Evolutionary conservation across 2,888 invertebrate genomes (phyloP).

Genomic region (Phanerotoma sp.): DNA sequence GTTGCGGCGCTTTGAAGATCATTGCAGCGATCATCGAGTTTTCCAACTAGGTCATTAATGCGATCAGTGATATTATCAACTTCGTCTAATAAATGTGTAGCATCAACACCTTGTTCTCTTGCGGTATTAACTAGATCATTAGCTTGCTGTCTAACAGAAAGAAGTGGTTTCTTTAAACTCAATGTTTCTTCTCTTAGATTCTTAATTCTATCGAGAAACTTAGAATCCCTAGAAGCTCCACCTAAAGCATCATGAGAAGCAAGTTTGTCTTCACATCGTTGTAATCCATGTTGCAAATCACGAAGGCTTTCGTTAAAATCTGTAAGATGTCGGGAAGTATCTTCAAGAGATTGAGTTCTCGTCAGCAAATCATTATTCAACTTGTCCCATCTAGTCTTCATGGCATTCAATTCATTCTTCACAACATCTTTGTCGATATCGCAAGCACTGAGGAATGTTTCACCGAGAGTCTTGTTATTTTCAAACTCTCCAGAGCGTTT

Average conservation of each 20-base stretch:
- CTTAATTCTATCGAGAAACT: slow-evolving; percentile 82
- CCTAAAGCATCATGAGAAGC: slow-evolving; percentile 73
- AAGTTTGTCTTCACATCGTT: slow-evolving; percentile 85
- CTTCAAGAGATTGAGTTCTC: slow-evolving; percentile 79
- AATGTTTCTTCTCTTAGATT: slow-evolving; percentile 78
- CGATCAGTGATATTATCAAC: slow-evolving; percentile 76
- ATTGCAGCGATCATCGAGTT: slow-evolving; percentile 76
- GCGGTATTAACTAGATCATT: slow-evolving; percentile 78
- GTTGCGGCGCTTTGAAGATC: slow-evolving; percentile 83
- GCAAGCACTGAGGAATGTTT: slow-evolving; percentile 83
- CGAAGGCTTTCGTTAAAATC: slow-evolving; percentile 84
- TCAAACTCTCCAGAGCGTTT: slow-evolving; percentile 93
- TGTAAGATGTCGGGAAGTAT: slow-evolving; percentile 75
- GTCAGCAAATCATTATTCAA: slow-evolving; percentile 81
- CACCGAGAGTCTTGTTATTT: slow-evolving; percentile 81
- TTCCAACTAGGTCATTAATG: slow-evolving; percentile 73
- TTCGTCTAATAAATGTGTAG: slow-evolving; percentile 75
- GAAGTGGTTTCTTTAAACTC: slow-evolving; percentile 74
- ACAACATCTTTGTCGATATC: slow-evolving; percentile 91
- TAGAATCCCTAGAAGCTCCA: slow-evolving; percentile 77
- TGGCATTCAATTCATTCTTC: slow-evolving; percentile 74
- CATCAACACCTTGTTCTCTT: slow-evolving; percentile 74
- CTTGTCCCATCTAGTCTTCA: slow-evolving; percentile 89
- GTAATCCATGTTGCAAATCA: slow-evolving; percentile 81
- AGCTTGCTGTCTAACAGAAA: slow-evolving; percentile 67